Evolutionary conservation across 2,888 invertebrate species (phyloP), one percentile per base, ranked within the genome.

Genomic region (Girardia tigrina): DNA sequence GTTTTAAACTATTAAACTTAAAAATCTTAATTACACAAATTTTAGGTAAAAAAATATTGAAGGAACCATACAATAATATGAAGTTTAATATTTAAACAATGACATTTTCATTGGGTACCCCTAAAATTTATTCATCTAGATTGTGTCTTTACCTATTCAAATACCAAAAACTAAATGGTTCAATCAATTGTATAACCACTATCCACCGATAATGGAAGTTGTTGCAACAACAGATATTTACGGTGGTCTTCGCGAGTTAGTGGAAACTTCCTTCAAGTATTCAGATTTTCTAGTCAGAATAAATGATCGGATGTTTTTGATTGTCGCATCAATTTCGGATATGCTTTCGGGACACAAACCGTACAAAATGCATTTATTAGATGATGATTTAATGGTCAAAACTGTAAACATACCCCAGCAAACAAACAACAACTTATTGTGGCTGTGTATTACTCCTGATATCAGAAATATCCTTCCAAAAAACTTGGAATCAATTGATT

Each of bases 181-280:
- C 4, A 56, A 56, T 56, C 56, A 56, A 56, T n/a, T 56, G 4
- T 56, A 56, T 56, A 56, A 56, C 23, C 23, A 8, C n/a, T 56
- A 20, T 23, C 56, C 56, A 23, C 56, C 56, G 4, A 56, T 56
- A 6, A 56, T 56, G 56, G 56, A 56, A 56, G n/a, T 23, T 6
- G n/a, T 56, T 56, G 2, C 56, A 56, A 56, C n/a, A 4, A 56
- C 56, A 56, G 23, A 56, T 56, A 56, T 56, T n/a, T 56, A 56
- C 23, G n/a, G 56, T 56, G 56, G 56, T 12, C 56, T 56, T 23
- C n/a, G 56, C n/a, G 56, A 56, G 23, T 8, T 56, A 56, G n/a
- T 56, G 6, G 56, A 56, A 56, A 56, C 56, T 56, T 56, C 56
- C n/a, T 56, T 56, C n/a, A 56, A 56, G n/a, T 56, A 56, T 56